phyloP scores from a whole-genome alignment of 1,140 invertebrate species.

The Tribolium madens region DNA sequence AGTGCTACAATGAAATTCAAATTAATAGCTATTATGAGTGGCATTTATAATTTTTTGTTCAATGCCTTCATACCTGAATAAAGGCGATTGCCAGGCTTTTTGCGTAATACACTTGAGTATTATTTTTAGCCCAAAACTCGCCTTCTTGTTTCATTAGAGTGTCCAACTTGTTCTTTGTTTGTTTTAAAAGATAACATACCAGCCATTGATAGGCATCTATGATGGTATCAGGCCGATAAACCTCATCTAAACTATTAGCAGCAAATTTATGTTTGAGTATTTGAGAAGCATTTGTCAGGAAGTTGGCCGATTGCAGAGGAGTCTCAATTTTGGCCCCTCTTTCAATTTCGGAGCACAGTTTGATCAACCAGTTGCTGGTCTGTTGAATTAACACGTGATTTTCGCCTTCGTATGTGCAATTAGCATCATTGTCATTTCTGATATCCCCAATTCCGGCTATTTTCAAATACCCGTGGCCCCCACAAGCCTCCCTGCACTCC shows the following conservation, averaged over 20 bases:
- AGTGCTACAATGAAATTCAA: constrained; percentile 72
- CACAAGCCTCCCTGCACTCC: constrained; percentile 91
- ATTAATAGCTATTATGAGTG: too few species aligned
- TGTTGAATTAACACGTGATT: constrained; percentile 96
- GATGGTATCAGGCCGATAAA: constrained; percentile 74
- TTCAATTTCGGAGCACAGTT: constrained; percentile 71
- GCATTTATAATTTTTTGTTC: too few species aligned
- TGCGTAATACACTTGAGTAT: constrained; percentile 86
- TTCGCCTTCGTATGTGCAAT: constrained; percentile 96
- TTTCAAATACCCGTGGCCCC: constrained; percentile 85
- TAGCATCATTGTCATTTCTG: constrained; percentile 90
- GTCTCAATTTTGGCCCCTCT: constrained; percentile 67
- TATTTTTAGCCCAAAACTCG: constrained; percentile 81
- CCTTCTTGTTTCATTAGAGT: constrained; percentile 70
- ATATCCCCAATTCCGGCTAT: constrained; percentile 86
- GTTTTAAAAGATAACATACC: constrained; percentile 80
- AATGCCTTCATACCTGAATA: constrained; percentile 79
- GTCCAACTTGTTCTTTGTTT: constrained; percentile 76
- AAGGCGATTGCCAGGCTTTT: constrained; percentile 81
- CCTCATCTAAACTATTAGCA: constrained; percentile 64
- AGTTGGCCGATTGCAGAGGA: constrained; percentile 75
- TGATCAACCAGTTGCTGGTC: constrained; percentile 89
- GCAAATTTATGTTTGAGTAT: constrained; percentile 70
- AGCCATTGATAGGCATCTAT: constrained; percentile 86
- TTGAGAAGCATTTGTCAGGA: constrained; percentile 70